phyloP scores from a whole-genome alignment of 2,888 invertebrate genomes.

The Melanophora roralis region DNA sequence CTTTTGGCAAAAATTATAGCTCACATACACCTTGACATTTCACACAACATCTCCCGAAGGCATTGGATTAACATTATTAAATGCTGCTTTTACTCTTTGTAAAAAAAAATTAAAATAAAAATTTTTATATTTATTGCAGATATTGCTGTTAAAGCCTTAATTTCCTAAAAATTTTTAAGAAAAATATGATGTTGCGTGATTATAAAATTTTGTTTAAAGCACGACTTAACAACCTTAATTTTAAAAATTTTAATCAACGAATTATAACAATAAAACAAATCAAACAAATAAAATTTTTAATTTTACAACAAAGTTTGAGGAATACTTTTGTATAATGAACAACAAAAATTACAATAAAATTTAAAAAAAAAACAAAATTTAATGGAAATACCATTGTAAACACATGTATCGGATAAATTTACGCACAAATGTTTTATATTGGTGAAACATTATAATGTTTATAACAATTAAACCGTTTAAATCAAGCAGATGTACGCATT shows the following conservation, averaged over 20 bases:
- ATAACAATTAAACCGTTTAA: no score
- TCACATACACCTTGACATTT: not conserved
- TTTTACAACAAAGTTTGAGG: no score
- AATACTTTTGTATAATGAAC: not conserved
- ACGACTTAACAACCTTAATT: constrained; percentile 1
- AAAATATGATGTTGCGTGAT: no score
- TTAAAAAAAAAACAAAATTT: constrained; percentile 33
- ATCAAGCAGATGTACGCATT: no score
- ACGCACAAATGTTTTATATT: constrained; percentile 18
- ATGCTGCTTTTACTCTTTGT: no score
- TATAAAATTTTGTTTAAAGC: not conserved
- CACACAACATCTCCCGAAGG: no score
- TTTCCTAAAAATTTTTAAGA: no score
- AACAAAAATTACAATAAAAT: constrained; percentile 5
- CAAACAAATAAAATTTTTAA: not conserved
- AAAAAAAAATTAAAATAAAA: not conserved
- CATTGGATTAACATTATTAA: constrained; percentile 2
- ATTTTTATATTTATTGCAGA: constrained; percentile 1
- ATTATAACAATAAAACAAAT: not conserved
- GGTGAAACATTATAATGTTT: no score
- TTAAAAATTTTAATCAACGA: constrained; percentile 25
- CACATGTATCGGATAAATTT: constrained; percentile 65
- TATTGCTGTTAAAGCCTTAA: not conserved
- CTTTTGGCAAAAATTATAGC: not conserved
- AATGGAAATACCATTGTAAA: constrained; percentile 31